Percentiles rank a stretch among this genome's conserved stretches.
phyloP scores from a whole-genome alignment of 2,797 vertebrate species.

The Etheostoma perlongum region DNA sequence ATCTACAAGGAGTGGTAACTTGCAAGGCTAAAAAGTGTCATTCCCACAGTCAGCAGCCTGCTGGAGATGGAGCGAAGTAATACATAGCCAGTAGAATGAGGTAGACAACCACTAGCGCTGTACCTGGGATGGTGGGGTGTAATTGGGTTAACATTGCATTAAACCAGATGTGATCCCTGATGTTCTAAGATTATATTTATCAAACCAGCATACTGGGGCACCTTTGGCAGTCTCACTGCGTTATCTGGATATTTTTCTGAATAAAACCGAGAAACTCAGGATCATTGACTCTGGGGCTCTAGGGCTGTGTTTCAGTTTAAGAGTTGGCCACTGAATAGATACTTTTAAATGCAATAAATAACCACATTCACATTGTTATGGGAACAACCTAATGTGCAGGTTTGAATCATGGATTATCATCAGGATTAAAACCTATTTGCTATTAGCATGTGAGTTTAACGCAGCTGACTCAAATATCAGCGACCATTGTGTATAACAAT shows the following conservation, averaged over 20 bases:
- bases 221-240: not conserved
- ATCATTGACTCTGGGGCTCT: not conserved
- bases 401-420: not conserved
- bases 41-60: constrained; percentile 81
- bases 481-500: no score
- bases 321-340: not conserved
- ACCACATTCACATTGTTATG: not conserved
- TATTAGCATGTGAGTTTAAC: not conserved
- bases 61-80: constrained; percentile 88
- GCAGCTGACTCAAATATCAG: no score
- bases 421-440: no score
- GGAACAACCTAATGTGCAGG: not conserved
- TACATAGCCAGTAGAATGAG: constrained; percentile 88
- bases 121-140: constrained; percentile 69
- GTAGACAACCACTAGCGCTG: constrained; percentile 88
- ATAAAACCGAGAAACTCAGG: not conserved
- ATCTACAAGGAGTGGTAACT: not conserved
- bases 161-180: not conserved
- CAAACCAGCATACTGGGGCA: not conserved
- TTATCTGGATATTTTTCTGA: not conserved
- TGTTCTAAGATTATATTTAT: not conserved
- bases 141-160: no score
- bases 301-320: no score
- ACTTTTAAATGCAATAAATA: not conserved
- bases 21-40: not conserved